Conservation (phyloP, 2,888 invertebrate genomes). For the Prionchulus punctatus region DNA sequence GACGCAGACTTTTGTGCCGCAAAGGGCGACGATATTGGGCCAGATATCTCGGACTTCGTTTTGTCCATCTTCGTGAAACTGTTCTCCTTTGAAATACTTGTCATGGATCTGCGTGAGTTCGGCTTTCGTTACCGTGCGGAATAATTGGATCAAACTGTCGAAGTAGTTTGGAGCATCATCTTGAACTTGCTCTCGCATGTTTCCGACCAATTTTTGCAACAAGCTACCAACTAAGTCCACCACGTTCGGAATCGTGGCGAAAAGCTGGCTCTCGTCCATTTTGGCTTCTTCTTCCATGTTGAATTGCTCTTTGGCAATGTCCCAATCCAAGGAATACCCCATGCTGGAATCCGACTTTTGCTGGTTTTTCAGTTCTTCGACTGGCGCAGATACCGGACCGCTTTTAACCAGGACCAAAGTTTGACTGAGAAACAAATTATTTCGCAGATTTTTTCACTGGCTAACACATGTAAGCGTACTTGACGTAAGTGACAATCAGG, state of each 20-base stretch:
- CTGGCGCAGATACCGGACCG: not conserved
- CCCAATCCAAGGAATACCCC: conserved; percentile 19
- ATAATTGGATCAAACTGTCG: conserved; percentile 20
- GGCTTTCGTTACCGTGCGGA: conserved; percentile 17
- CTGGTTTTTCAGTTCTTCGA: conserved; percentile 13
- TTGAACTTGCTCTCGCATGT: conserved; percentile 14
- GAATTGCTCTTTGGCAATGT: conserved; percentile 17
- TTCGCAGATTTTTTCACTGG: not conserved
- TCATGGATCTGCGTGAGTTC: conserved; percentile 19
- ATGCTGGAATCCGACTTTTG: conserved; percentile 15
- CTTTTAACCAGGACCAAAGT: conserved; percentile 14
- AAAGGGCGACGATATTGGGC: conserved; percentile 15
- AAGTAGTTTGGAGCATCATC: conserved; percentile 16
- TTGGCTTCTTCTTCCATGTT: conserved; percentile 17
- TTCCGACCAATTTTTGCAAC: conserved; percentile 13
- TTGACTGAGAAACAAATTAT: conserved; percentile 13
- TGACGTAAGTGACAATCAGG: conserved; percentile 15
- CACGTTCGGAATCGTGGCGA: conserved; percentile 12
- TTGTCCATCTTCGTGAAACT: not conserved
- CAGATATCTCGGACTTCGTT: conserved; percentile 17
- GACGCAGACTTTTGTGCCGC: conserved; percentile 17
- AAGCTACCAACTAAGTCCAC: conserved; percentile 16
- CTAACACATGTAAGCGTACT: conserved; percentile 1
- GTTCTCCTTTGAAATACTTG: conserved; percentile 4
- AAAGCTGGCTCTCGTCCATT: not conserved